Evolutionary conservation across 37 sponge, comb jelly and placozoan species (phyloP), one percentile per base, ranked within the genome.

Genomic region (Ephydatia muelleri): DNA sequence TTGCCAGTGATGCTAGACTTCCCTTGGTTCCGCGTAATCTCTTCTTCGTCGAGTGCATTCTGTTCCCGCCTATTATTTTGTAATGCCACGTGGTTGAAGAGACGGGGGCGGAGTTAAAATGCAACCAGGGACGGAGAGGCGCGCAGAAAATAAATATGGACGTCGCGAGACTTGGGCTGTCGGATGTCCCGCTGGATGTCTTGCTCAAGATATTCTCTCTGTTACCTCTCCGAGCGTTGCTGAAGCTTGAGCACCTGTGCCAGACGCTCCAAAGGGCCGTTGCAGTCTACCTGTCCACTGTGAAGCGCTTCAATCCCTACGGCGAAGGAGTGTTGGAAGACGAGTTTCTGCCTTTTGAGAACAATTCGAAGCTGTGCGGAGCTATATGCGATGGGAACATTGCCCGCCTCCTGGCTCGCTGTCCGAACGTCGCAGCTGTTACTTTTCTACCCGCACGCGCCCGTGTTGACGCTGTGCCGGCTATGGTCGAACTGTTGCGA

Each of bases 271-370:
- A 80, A 22, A 34, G 30, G 33, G 67, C 68, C 28, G 21, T 80
- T 33, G 27, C 80, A 19, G 67, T 38, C 36, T 49, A 67, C 80
- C 68, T 80, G 5, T 23, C 67, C 2, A 80, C 68, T 11, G 38
- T 80, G 34, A 80, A 80, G 21, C 37, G 38, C 67, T n/a, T 80
- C 80, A 80, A 80, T 68, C 37, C 67, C 33, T 37, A 80, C 57
- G 57, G 16, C 19, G 57, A 14, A 16, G 19, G 19, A 57, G 57
- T 57, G 57, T 11, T 57, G 57, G 19, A 57, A 57, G 57, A 57
- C 57, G 57, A 57, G 57, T 57, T 57, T 11, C 16, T 57, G 19
- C 19, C 57, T 14, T 57, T 57, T 11, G 57, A 57, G 19, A 1
- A 14, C 9, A 57, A 57, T 57, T 57, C 57, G 57, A 57, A 57